Evolutionary conservation across 2,888 invertebrate species (phyloP).

Genomic region (Fabriciana adippe): DNA sequence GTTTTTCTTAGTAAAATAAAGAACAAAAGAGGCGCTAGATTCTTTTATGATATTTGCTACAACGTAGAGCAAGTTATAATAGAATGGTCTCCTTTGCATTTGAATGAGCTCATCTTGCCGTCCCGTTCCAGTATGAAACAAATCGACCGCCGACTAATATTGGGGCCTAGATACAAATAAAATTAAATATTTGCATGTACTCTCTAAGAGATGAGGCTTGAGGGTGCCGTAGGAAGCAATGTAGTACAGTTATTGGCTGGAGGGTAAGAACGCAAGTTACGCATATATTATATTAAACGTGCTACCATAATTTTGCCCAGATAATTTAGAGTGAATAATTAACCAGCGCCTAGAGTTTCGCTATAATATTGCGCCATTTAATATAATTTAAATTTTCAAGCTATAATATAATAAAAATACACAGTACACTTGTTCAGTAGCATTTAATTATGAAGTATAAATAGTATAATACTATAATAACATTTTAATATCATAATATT

Average conservation of each 20-base stretch:
- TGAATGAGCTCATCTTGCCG: constrained; percentile 37
- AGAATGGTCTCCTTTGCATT: constrained; percentile 40
- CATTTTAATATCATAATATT: no score
- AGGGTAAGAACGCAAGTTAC: constrained; percentile 1
- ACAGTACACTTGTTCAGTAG: no score
- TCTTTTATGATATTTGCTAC: constrained; percentile 38
- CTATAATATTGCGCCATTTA: constrained; percentile 9
- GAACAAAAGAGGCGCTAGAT: constrained; percentile 35
- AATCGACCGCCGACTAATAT: constrained; percentile 31
- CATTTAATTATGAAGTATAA: no score
- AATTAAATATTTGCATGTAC: constrained; percentile 23
- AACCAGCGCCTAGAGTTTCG: neutral
- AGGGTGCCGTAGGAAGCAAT: constrained; percentile 11
- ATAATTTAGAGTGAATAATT: constrained; percentile 23
- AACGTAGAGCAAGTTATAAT: constrained; percentile 38
- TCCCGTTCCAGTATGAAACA: constrained; percentile 26
- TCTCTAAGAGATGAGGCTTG: constrained; percentile 13
- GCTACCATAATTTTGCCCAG: constrained; percentile 17
- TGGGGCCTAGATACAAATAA: constrained; percentile 24
- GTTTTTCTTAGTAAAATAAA: constrained; percentile 33
- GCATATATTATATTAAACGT: constrained; percentile 26
- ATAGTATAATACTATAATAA: no score
- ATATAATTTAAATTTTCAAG: neutral
- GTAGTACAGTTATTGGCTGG: constrained; percentile 22
- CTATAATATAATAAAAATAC: no score